A percentile compares a stretch with the other conserved stretches of the same genome.
phyloP scores from a whole-genome alignment of 2,113 vertebrate species.

The Chinchilla lanigera region DNA sequence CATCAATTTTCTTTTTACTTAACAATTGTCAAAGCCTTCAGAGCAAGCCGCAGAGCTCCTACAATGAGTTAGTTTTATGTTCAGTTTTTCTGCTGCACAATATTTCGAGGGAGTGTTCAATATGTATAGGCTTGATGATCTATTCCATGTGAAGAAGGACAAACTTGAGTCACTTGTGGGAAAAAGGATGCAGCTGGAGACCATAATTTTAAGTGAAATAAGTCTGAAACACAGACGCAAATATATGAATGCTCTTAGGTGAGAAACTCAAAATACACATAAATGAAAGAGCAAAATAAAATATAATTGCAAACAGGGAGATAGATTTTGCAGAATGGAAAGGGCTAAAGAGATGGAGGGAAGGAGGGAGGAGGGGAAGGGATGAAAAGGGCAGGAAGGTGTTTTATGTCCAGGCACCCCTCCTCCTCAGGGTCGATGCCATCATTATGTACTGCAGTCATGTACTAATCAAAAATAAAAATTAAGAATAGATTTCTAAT shows the following conservation, averaged over 20 bases:
- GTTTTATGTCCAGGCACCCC: not conserved
- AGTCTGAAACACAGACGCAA: not conserved
- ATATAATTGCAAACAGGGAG: not conserved
- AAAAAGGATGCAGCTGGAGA: not conserved
- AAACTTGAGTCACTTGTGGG: not conserved
- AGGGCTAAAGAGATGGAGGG: not conserved
- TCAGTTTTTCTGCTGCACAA: not conserved
- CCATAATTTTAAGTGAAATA: not conserved
- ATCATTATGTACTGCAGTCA: not conserved
- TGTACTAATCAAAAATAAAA: not conserved
- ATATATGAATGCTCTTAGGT: not conserved
- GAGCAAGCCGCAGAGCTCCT: not conserved
- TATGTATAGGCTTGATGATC: not conserved
- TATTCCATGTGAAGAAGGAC: not conserved
- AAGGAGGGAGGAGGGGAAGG: not conserved
- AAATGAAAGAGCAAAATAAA: not conserved
- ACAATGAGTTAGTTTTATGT: not conserved
- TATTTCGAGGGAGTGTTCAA: not conserved
- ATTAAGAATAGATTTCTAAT: not conserved
- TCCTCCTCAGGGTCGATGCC: not conserved
- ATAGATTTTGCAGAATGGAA: not conserved
- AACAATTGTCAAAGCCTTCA: slow-evolving; percentile 14
- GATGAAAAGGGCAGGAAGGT: not conserved
- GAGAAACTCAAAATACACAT: not conserved
- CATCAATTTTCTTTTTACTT: slow-evolving; percentile 55